Percentiles rank a stretch among this genome's conserved stretches.
phyloP scores from a whole-genome alignment of 2,797 vertebrate genomes.

The Tangara arthus region DNA sequence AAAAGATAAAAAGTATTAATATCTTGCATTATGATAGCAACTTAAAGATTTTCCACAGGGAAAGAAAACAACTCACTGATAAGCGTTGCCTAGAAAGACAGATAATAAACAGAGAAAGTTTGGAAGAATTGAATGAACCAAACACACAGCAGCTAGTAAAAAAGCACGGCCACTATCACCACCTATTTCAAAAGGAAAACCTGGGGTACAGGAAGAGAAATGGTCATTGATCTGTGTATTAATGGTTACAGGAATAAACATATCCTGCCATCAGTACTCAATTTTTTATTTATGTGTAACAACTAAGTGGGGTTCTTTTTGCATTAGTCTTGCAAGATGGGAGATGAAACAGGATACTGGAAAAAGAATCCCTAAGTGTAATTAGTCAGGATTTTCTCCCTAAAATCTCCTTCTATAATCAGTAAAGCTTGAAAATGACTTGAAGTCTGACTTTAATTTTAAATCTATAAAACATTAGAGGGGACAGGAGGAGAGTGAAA shows the following conservation, averaged over 20 bases:
- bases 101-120: not conserved
- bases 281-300: not conserved
- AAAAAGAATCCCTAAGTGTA: not conserved
- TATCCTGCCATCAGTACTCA: not conserved
- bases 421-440: not conserved
- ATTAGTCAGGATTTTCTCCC: not conserved
- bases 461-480: not conserved
- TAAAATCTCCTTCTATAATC: not conserved
- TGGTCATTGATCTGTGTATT: not conserved
- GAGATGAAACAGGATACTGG: not conserved
- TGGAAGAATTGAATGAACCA: not conserved
- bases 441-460: not conserved
- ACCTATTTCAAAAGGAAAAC: not conserved
- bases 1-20: not conserved
- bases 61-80: not conserved
- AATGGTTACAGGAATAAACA: not conserved
- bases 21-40: not conserved
- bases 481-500: not conserved
- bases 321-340: not conserved
- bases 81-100: fast-evolving
- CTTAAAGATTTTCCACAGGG: fast-evolving
- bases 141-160: not conserved
- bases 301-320: not conserved
- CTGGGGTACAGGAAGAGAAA: not conserved
- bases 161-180: not conserved